A percentile compares a stretch with the other conserved stretches of the same genome.
Evolutionary conservation across 1,140 invertebrate species (phyloP).

Genomic region (Calycopis cecrops): DNA sequence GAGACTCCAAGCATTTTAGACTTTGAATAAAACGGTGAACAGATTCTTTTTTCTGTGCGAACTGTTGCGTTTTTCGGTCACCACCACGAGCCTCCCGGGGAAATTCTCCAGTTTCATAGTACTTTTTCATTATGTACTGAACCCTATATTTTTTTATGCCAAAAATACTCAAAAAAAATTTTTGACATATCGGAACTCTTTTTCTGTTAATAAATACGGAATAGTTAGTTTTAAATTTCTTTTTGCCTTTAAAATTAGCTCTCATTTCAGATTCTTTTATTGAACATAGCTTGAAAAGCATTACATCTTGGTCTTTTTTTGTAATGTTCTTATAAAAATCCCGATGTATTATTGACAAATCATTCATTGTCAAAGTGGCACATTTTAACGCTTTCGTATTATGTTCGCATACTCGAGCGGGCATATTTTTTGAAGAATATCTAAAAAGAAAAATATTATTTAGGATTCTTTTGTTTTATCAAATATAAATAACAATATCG

Average conservation of each 20-base stretch:
- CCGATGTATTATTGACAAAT: slow-evolving; percentile 6
- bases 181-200: slow-evolving; percentile 4
- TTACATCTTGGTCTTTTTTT: neutral
- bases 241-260: slow-evolving; percentile 12
- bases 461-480: no score
- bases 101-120: slow-evolving; percentile 10
- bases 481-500: no score
- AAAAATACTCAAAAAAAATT: slow-evolving; percentile 7
- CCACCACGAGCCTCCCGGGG: slow-evolving; percentile 6
- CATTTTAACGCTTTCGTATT: slow-evolving; percentile 6
- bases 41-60: slow-evolving; percentile 8
- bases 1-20: slow-evolving; percentile 1
- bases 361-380: slow-evolving; percentile 3
- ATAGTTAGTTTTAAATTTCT: slow-evolving; percentile 6
- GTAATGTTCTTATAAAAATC: slow-evolving; percentile 1
- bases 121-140: slow-evolving; percentile 6
- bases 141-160: slow-evolving; percentile 3
- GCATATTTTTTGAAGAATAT: slow-evolving; percentile 4
- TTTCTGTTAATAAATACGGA: slow-evolving; percentile 6
- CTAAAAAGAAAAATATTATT: slow-evolving; percentile 11
- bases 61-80: neutral
- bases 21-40: slow-evolving; percentile 13
- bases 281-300: slow-evolving; percentile 5
- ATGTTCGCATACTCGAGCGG: slow-evolving; percentile 9
- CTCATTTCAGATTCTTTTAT: slow-evolving; percentile 1